These are phyloP conservation scores for Pocota personata DNA, from an alignment of 2,888 invertebrate genomes.

Conservation along the genomic window DNA sequence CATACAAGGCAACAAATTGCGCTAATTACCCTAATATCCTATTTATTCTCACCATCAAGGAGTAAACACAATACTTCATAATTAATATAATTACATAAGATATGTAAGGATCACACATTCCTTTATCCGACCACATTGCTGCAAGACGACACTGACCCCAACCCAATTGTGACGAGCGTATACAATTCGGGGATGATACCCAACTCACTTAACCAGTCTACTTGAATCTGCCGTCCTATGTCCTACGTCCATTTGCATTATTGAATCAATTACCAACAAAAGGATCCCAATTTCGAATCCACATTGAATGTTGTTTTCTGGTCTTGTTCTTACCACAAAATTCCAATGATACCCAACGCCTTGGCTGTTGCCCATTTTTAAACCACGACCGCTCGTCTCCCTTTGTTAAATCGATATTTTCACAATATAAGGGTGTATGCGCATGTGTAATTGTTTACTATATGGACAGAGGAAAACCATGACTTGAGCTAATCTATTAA, in stretches of 20 bases:
- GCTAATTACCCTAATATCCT: slow-evolving; percentile 27
- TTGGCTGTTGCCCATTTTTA: background rate
- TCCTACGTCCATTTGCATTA: slow-evolving; percentile 42
- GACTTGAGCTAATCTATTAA: slow-evolving; percentile 17
- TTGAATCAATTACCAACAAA: slow-evolving; percentile 67
- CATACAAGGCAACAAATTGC: background rate
- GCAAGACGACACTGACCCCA: background rate
- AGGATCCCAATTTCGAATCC: slow-evolving; percentile 55
- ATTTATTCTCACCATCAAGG: slow-evolving; percentile 15
- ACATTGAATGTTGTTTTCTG: slow-evolving; percentile 55
- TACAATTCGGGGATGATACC: background rate
- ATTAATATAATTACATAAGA: slow-evolving; percentile 36
- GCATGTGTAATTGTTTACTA: slow-evolving; percentile 21
- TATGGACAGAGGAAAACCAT: background rate
- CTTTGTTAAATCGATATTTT: slow-evolving; percentile 5
- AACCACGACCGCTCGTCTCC: background rate
- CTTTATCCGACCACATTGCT: background rate
- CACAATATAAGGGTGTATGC: slow-evolving; percentile 6
- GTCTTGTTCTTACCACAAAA: slow-evolving; percentile 52
- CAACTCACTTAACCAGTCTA: background rate
- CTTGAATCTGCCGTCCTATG: background rate
- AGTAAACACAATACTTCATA: background rate
- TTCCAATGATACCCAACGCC: slow-evolving; percentile 12
- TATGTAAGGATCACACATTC: slow-evolving; percentile 12
- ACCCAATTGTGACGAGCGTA: no score